phyloP scores from a whole-genome alignment of 2,888 invertebrate species.

The Willowsia nigromaculata region DNA sequence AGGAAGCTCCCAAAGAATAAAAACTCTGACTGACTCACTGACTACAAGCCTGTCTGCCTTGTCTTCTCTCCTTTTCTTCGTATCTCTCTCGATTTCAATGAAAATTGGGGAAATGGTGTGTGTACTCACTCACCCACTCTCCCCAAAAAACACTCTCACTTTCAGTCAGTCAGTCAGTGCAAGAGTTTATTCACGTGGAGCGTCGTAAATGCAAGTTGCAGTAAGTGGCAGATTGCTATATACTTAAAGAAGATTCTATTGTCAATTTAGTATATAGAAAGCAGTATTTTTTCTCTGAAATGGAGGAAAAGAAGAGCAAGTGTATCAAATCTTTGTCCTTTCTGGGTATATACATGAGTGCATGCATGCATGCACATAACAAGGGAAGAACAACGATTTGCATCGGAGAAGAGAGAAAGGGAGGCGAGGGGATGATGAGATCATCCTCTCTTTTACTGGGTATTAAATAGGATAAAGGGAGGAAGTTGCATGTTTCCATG shows the following conservation, averaged over 20 bases:
- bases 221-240: neutral
- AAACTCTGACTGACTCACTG: conserved; percentile 11
- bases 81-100: conserved; percentile 14
- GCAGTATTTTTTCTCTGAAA: too few relatives aligned
- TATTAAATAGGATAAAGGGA: conserved; percentile 54
- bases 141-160: neutral
- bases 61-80: neutral
- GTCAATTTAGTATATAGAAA: conserved; percentile 18
- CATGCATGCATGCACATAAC: neutral
- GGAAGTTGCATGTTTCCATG: conserved; percentile 52
- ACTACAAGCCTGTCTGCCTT: neutral
- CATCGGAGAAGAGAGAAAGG: neutral
- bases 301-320: neutral
- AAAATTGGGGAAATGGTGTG: conserved; percentile 68
- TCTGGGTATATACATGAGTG: neutral
- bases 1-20: neutral
- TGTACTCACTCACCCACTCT: neutral
- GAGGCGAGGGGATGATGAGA: conserved; percentile 33
- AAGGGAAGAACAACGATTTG: neutral
- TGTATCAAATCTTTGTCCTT: neutral
- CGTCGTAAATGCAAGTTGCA: neutral
- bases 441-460: conserved; percentile 60
- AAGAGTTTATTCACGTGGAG: too few relatives aligned
- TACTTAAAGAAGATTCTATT: neutral
- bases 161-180: neutral